Percentiles rank a stretch among this genome's conserved stretches.
These are phyloP conservation scores for Burhinus oedicnemus DNA, from an alignment of 2,113 vertebrate genomes.

Conservation along the genomic window DNA sequence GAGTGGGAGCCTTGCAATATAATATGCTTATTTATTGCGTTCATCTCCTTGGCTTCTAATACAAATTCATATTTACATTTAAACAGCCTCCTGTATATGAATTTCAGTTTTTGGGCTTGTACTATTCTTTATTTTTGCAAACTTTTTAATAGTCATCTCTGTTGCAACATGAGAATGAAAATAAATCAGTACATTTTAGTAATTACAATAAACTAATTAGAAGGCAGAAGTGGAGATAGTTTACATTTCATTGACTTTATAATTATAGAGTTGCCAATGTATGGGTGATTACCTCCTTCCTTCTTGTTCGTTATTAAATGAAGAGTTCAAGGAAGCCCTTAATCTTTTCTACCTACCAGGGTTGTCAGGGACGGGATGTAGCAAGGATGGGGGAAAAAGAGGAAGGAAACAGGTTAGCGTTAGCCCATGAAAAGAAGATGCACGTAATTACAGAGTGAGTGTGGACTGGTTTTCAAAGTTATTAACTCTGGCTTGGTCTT, in stretches of 20 bases:
- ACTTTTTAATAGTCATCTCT: neutral
- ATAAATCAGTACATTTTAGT: neutral
- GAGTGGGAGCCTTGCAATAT: neutral
- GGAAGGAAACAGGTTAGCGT: neutral
- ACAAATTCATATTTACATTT: neutral
- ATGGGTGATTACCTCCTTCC: constrained; percentile 6
- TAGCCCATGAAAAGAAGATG: neutral
- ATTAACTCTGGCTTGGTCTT: constrained; percentile 1
- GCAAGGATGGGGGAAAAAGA: neutral
- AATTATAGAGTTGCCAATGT: constrained; percentile 35
- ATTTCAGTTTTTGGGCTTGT: neutral
- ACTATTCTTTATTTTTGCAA: neutral
- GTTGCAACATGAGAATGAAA: neutral
- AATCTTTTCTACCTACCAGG: neutral
- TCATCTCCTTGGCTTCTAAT: neutral
- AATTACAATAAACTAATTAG: constrained; percentile 44
- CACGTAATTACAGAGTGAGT: constrained; percentile 18
- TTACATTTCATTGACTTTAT: constrained; percentile 47
- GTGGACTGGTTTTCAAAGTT: neutral
- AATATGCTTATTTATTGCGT: neutral
- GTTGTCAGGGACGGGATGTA: neutral
- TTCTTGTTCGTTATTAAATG: constrained; percentile 8
- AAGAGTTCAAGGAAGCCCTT: neutral
- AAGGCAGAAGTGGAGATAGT: neutral
- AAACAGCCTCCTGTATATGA: neutral